Evolutionary conservation across 2,888 invertebrate genomes (phyloP).

Genomic region (Stenodema calcarata): DNA sequence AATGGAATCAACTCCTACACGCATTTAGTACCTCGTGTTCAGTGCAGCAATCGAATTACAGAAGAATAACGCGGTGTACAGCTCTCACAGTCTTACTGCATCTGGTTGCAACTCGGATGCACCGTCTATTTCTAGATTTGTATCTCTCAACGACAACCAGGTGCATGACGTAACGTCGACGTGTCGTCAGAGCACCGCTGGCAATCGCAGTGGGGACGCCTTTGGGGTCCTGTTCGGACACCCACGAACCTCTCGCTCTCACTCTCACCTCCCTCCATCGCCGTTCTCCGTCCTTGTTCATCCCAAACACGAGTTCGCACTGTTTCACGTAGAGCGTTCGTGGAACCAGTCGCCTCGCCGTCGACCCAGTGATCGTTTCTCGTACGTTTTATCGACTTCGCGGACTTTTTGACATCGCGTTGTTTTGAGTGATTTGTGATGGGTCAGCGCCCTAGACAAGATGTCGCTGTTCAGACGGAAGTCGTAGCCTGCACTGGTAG

Average conservation of each 20-base stretch:
- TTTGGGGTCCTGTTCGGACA: not conserved
- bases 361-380: not conserved
- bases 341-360: not conserved
- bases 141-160: not conserved
- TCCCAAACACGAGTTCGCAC: conserved; percentile 9
- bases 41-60: too few relatives aligned
- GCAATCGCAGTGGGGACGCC: too few relatives aligned
- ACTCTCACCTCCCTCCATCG: not conserved
- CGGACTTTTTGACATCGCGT: not conserved
- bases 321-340: not conserved
- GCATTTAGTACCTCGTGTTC: too few relatives aligned
- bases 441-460: conserved; percentile 18
- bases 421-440: conserved; percentile 2
- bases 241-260: not conserved
- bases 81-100: not conserved
- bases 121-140: not conserved
- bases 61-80: too few relatives aligned
- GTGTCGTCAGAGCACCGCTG: not conserved
- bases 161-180: not conserved
- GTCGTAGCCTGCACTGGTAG: conserved; percentile 27
- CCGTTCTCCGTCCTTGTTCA: not conserved
- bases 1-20: too few relatives aligned
- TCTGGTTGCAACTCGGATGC: not conserved
- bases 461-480: conserved; percentile 41
- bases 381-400: not conserved